Base-by-base conservation (phyloP, 2,888 invertebrate genomes). In the Globia sparganii region DNA sequence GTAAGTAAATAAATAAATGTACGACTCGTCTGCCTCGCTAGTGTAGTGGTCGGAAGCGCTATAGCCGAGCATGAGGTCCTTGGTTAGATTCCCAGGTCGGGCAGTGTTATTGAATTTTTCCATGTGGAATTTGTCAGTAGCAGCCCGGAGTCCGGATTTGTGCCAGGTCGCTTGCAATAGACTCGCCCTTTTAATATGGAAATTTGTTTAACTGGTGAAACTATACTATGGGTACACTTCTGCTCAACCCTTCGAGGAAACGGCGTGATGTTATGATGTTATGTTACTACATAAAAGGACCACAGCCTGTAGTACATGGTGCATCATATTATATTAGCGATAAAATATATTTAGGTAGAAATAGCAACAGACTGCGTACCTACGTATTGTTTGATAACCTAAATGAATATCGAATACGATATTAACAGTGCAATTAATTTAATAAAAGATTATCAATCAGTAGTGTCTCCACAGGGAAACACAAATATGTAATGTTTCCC, bases 371-470 rank as follows among this genome's bases (percentile, higher is more conserved):
- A 59, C 59, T 37, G 77, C 53, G 76, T 69, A 46, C 59, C 13
- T 59, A 46, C 59, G 15, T 59, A 56, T 61, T 61, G 67, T 75
- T 56, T 62, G 68, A 73, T 81, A 81, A 81, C 79, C 58, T 53
- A 71, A 66, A 78, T 83, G 15, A 65, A 53, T 68, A 69, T 40
- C 2, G 18, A 68, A 49, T 61, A 13, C 66, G 34, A 46, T 31
- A 64, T 56, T 61, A 37, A 25, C 34, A 61, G n/a, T 34, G 18
- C 46, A 37, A 59, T 61, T n/a, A 6, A 34, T 53, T 53, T 13
- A 4, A 18, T 40, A 53, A 72, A 21, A 56, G 5, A 72, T 72
- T 9, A n/a, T n/a, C 4, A 43, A 43, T 4, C 66, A 62, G 5
- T 28, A 21, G 0, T 2, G 8, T 28, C 9, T 13, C n/a, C 67